Conservation (phyloP, 2,113 vertebrate species). For the Corythornis cristatus region DNA sequence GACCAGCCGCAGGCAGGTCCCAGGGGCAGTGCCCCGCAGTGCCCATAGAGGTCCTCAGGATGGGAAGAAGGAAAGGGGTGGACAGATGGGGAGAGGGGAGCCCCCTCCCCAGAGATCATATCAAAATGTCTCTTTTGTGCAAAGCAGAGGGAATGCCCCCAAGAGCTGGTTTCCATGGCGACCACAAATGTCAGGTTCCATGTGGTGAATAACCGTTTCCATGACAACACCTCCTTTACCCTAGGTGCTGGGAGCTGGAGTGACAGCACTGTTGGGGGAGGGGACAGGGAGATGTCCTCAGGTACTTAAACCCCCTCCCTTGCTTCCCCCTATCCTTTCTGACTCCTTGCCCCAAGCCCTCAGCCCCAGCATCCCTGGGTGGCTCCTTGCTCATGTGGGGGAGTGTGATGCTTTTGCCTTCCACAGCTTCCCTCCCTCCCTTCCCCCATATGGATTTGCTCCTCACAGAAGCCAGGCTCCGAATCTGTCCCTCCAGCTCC, state of each 20-base stretch:
- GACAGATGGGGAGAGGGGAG: constrained; percentile 46
- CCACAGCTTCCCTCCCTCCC: neutral
- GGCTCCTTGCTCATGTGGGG: neutral
- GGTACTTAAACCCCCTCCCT: constrained; percentile 11
- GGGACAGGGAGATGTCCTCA: constrained; percentile 39
- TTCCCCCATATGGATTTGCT: neutral
- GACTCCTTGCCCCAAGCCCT: neutral
- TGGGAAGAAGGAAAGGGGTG: neutral
- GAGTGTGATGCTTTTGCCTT: neutral
- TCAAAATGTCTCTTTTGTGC: constrained; percentile 80
- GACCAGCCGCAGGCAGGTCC: neutral
- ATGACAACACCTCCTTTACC: constrained; percentile 79
- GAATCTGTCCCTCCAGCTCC: neutral
- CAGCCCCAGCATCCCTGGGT: neutral
- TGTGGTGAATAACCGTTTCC: constrained; percentile 81
- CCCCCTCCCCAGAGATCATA: constrained; percentile 64
- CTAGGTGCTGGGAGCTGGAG: constrained; percentile 76
- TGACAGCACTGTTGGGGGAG: constrained; percentile 61
- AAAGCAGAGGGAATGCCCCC: constrained; percentile 75
- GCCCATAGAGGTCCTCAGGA: neutral
- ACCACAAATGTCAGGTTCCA: constrained; percentile 84
- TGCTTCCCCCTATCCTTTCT: neutral
- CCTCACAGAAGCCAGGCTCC: neutral
- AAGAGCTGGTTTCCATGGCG: constrained; percentile 80
- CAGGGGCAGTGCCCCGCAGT: neutral